Evolutionary conservation across 2,888 invertebrate genomes (phyloP).

Genomic region (Ptilodon capucinus): DNA sequence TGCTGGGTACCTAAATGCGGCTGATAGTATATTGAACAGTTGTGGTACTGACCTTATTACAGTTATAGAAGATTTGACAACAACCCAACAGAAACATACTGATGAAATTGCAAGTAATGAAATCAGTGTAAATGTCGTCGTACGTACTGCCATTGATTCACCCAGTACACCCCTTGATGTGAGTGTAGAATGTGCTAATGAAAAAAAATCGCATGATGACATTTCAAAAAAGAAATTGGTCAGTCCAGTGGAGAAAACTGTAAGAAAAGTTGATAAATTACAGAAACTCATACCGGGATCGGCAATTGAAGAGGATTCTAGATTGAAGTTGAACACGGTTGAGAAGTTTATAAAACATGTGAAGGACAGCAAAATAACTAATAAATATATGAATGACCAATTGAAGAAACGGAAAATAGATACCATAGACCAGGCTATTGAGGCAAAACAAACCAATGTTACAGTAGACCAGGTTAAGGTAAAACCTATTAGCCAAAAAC

Average conservation of each 20-base stretch:
- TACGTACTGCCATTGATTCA: not conserved
- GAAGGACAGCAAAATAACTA: not conserved
- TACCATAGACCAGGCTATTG: not conserved
- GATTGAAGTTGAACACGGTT: not conserved
- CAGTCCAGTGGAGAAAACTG: not conserved
- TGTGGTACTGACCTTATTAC: conserved; percentile 11
- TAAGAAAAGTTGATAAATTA: not conserved
- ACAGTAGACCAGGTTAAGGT: not conserved
- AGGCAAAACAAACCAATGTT: not conserved
- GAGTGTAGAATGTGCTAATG: not conserved
- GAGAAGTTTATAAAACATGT: not conserved
- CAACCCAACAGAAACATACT: not conserved
- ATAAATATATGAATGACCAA: not conserved
- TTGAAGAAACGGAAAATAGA: not conserved
- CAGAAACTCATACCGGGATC: not conserved
- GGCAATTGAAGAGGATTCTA: not conserved
- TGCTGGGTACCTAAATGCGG: conserved; percentile 1
- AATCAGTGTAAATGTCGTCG: not conserved
- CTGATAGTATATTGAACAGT: conserved; percentile 4
- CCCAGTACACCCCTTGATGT: not conserved
- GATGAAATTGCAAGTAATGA: not conserved
- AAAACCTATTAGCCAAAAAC: not conserved
- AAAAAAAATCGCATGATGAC: not conserved
- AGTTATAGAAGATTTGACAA: not conserved
- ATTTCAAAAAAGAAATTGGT: not conserved